Percentiles rank a stretch among this genome's conserved stretches.
phyloP scores from a whole-genome alignment of 2,888 invertebrate genomes.

The Drosophila antonietae region DNA sequence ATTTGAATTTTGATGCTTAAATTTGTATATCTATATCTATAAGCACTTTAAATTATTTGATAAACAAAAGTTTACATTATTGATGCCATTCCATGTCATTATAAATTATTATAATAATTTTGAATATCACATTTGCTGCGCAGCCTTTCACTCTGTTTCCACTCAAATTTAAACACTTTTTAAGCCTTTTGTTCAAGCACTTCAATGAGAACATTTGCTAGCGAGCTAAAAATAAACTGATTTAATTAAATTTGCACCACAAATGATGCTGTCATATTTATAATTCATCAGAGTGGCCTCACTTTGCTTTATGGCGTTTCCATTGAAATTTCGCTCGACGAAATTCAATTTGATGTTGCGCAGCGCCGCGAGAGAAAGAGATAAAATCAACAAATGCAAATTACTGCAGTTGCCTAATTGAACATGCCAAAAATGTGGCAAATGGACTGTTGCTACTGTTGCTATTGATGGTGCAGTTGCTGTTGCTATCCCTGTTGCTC shows the following conservation, averaged over 20 bases:
- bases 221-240: conserved; percentile 4
- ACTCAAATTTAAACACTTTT: conserved; percentile 5
- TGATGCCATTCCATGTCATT: background rate
- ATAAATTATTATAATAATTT: conserved; percentile 1
- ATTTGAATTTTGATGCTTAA: background rate
- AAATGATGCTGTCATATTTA: conserved; percentile 31
- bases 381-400: conserved; percentile 44
- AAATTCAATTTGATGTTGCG: conserved; percentile 27
- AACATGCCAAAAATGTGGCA: conserved; percentile 34
- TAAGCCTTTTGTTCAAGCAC: conserved; percentile 6
- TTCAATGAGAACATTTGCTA: background rate
- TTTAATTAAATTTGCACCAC: conserved; percentile 29
- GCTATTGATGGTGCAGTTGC: background rate
- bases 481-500: background rate
- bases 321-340: background rate
- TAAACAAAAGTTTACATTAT: background rate
- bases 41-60: background rate
- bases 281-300: conserved; percentile 31
- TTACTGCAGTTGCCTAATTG: conserved; percentile 30
- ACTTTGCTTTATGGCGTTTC: background rate
- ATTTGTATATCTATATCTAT: too few relatives aligned
- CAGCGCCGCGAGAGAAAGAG: background rate
- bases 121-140: background rate
- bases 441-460: conserved; percentile 17
- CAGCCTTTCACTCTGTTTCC: background rate